Base-by-base conservation (phyloP, 2,888 invertebrate species). In the Periphyllus acericola region DNA sequence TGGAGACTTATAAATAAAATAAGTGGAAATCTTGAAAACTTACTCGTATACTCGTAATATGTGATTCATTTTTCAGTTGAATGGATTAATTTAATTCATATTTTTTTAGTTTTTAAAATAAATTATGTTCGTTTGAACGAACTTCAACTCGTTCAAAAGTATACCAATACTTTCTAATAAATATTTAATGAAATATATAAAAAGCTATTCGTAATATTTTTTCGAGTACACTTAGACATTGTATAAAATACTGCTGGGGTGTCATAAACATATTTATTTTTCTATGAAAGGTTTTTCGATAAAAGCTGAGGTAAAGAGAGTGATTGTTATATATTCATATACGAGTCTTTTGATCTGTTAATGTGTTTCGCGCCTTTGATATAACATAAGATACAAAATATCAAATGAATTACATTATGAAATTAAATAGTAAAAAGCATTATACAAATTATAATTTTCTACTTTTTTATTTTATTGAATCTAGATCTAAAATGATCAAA, bases 281-380 rank as follows among this genome's bases (percentile, higher is more conserved):
- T 52, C 34, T 60, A 83, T 83, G 25, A 83, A 83, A 83, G 52
- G 52, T 32, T 55, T 82, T 82, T 72, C 25, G 25, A 82, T 52
- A 68, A 74, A 83, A 19, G 36, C 34, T 40, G 25, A 55, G 71
- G 3, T n/a, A n/a, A 32, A 29, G 32, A 32, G 34, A 75, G 55
- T 71, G 71, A 71, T 71, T 29, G 29, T 71, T 71, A 83, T 75
- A 40, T 83, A 74, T 60, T 72, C 29, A 60, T 71, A 25, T 55
- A 34, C 29, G 52, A 34, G 74, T 21, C 74, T 83, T 83, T 83
- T 83, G 55, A 83, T 83, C 36, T 55, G 21, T n/a, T 83, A 83
- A 83, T 83, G 74, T 11, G 36, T 74, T 74, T 72, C 29, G 60
- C 36, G 74, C 74, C 60, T 83, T 83, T 83, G 71, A 82, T 74